A percentile compares a stretch with the other conserved stretches of the same genome.
These are phyloP conservation scores for Diuraphis noxia DNA, from an alignment of 1,140 invertebrate genomes.

Conservation along the genomic window DNA sequence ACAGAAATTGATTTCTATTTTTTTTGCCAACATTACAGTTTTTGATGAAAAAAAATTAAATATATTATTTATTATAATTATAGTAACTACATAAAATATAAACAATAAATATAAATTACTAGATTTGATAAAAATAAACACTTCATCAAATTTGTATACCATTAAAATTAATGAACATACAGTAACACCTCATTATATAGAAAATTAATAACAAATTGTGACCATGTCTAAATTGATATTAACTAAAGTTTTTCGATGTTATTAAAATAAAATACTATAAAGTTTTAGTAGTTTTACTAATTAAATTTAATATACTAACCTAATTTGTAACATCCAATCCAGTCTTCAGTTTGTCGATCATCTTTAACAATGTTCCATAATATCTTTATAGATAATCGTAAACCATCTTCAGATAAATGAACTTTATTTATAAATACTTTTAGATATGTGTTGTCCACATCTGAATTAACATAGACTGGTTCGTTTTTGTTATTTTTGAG, in stretches of 20 bases:
- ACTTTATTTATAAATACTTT: constrained; percentile 19
- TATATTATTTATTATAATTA: neutral
- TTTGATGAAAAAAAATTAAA: neutral
- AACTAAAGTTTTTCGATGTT: neutral
- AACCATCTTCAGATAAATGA: constrained; percentile 20
- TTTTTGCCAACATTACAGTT: constrained; percentile 45
- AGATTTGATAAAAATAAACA: neutral
- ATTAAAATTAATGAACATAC: neutral
- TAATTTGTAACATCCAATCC: constrained; percentile 29
- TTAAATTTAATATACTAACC: neutral
- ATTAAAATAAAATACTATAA: neutral
- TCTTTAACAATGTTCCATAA: constrained; percentile 39
- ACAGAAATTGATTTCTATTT: constrained; percentile 43
- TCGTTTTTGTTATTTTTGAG: neutral
- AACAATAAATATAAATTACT: neutral
- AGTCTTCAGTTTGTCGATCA: constrained; percentile 35
- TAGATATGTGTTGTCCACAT: constrained; percentile 29
- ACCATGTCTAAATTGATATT: neutral
- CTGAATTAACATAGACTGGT: constrained; percentile 41
- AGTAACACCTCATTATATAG: neutral
- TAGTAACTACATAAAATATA: neutral
- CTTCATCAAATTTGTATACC: neutral
- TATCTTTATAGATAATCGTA: constrained; percentile 36
- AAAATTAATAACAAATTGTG: neutral
- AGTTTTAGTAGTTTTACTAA: too few relatives aligned